These are phyloP conservation scores for Zele albiditarsus DNA, from an alignment of 2,888 invertebrate genomes.

Conservation along the genomic window DNA sequence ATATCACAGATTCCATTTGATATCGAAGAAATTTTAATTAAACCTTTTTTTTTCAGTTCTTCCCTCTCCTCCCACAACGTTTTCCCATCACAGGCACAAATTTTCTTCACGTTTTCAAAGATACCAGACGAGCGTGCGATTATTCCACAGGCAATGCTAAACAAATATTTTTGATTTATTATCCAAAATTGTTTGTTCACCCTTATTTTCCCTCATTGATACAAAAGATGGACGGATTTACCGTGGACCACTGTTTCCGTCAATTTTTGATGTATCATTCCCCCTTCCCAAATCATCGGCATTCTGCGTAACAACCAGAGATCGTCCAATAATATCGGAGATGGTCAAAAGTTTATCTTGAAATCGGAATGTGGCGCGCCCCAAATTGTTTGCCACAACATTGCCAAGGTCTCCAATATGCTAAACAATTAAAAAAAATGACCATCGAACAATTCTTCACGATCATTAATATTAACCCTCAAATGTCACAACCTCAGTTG, in stretches of 20 bases:
- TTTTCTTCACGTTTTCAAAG: conserved; percentile 88
- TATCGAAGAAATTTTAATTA: conserved; percentile 54
- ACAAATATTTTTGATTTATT: conserved; percentile 30
- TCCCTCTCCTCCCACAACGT: conserved; percentile 91
- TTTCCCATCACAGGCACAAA: conserved; percentile 93
- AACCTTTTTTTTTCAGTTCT: conserved; percentile 39
- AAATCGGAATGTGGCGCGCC: conserved; percentile 80
- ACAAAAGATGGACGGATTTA: conserved; percentile 58
- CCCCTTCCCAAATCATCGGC: conserved; percentile 79
- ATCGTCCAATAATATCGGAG: conserved; percentile 84
- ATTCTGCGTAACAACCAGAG: conserved; percentile 81
- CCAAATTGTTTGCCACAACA: conserved; percentile 77
- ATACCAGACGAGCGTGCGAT: conserved; percentile 92
- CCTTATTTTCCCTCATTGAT: conserved; percentile 14
- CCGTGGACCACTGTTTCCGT: conserved; percentile 80
- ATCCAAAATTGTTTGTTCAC: background rate
- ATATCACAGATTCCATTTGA: background rate
- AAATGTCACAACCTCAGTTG: too few relatives aligned
- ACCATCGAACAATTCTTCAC: background rate
- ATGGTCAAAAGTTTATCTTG: conserved; percentile 79
- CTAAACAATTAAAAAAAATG: conserved; percentile 54
- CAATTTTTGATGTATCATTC: conserved; percentile 74
- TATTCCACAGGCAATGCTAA: conserved; percentile 87
- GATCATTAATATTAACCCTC: too few relatives aligned
- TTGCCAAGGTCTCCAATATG: conserved; percentile 81